These are phyloP conservation scores for Escarpia spicata DNA, from an alignment of 2,888 invertebrate genomes.

Conservation along the genomic window DNA sequence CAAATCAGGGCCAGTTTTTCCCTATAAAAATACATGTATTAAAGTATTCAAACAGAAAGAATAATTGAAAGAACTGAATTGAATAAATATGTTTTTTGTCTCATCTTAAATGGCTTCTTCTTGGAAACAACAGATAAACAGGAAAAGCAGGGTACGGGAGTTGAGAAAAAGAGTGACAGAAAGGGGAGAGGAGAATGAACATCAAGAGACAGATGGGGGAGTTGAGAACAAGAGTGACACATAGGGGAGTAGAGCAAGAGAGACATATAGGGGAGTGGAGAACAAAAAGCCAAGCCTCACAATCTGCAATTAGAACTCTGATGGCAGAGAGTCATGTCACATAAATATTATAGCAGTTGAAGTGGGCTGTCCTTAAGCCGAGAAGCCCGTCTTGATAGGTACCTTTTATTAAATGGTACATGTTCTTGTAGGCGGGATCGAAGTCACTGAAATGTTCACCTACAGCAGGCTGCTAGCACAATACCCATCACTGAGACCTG, in stretches of 20 bases:
- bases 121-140: no score
- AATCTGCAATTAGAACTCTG: neutral
- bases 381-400: neutral
- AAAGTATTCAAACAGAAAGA: neutral
- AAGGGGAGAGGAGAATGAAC: no score
- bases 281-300: neutral
- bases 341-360: neutral
- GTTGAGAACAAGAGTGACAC: no score
- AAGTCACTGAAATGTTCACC: neutral
- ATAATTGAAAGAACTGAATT: neutral
- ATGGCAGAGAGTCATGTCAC: neutral
- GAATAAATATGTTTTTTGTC: neutral
- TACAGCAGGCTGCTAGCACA: neutral
- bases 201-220: no score
- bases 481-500: neutral
- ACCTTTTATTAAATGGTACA: neutral
- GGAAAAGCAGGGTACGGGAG: no score
- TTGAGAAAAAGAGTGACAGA: no score
- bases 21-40: neutral
- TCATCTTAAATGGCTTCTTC: no score
- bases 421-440: neutral
- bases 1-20: no score
- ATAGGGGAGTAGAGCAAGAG: no score
- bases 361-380: neutral
- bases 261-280: no score